These are phyloP conservation scores for Sprattus sprattus DNA, from an alignment of 2,113 vertebrate genomes.

Conservation along the genomic window DNA sequence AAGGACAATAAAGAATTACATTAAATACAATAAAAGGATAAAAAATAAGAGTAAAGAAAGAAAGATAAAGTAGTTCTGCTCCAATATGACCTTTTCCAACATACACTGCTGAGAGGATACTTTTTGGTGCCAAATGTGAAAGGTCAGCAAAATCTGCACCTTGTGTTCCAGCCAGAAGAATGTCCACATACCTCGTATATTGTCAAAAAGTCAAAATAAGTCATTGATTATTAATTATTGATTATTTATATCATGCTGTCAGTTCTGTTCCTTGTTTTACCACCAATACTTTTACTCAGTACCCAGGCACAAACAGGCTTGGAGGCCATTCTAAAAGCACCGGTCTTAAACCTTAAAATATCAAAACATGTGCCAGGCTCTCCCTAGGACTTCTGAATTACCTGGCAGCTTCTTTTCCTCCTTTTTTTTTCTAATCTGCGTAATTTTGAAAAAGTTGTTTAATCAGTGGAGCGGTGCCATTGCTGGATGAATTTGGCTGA, in stretches of 20 bases:
- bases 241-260: not conserved
- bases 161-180: not conserved
- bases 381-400: not conserved
- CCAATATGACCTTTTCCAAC: not conserved
- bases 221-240: too few relatives aligned
- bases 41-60: not conserved
- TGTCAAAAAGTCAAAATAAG: not conserved
- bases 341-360: not conserved
- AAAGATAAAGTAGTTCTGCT: not conserved
- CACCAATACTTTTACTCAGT: not conserved
- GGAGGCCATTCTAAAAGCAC: not conserved
- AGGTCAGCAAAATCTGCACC: not conserved
- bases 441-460: not conserved
- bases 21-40: too few relatives aligned
- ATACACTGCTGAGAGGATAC: not conserved
- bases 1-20: too few relatives aligned
- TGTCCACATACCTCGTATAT: not conserved
- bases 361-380: not conserved
- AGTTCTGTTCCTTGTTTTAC: not conserved
- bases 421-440: not conserved
- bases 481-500: slow-evolving; percentile 2
- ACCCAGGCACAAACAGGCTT: not conserved
- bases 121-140: not conserved
- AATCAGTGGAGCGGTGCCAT: not conserved
- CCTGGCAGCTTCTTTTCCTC: not conserved